These are phyloP conservation scores for Liparis tanakae DNA, from an alignment of 2,797 vertebrate species.

Conservation along the genomic window DNA sequence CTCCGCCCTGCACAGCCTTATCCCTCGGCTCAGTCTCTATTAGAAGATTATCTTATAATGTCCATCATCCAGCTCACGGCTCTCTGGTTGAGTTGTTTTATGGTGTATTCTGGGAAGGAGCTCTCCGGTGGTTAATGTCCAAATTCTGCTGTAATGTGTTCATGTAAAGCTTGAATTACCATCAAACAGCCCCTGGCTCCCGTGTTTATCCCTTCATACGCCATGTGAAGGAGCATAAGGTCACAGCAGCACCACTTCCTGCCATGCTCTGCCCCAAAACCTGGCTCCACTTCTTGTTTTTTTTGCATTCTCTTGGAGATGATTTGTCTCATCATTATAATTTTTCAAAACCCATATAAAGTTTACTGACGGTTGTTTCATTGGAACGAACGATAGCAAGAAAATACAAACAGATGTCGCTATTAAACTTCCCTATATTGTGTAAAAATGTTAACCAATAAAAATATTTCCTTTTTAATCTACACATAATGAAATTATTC, in stretches of 20 bases:
- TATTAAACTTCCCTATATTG: not conserved
- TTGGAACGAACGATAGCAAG: not conserved
- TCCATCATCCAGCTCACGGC: slow-evolving; percentile 39
- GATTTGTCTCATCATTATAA: not conserved
- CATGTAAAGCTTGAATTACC: slow-evolving; percentile 66
- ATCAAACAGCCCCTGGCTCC: slow-evolving; percentile 47
- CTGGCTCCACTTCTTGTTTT: not conserved
- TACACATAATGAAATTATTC: not conserved
- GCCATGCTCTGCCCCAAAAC: not conserved
- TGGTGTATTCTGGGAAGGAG: slow-evolving; percentile 45
- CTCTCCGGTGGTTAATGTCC: slow-evolving; percentile 51
- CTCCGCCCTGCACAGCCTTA: slow-evolving; percentile 19
- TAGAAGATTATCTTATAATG: slow-evolving; percentile 53
- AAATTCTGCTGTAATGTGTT: slow-evolving; percentile 56
- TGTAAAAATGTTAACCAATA: not conserved
- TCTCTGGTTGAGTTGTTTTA: slow-evolving; percentile 47
- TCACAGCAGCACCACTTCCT: slow-evolving; percentile 29
- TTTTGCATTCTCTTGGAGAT: not conserved
- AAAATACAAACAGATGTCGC: not conserved
- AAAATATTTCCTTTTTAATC: not conserved
- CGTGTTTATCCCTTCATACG: slow-evolving; percentile 53
- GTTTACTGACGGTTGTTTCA: not conserved
- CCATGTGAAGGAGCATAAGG: slow-evolving; percentile 54
- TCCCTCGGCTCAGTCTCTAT: slow-evolving; percentile 43
- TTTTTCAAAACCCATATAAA: not conserved